These are phyloP conservation scores for Cariama cristata DNA, from an alignment of 2,113 vertebrate species.

Conservation along the genomic window DNA sequence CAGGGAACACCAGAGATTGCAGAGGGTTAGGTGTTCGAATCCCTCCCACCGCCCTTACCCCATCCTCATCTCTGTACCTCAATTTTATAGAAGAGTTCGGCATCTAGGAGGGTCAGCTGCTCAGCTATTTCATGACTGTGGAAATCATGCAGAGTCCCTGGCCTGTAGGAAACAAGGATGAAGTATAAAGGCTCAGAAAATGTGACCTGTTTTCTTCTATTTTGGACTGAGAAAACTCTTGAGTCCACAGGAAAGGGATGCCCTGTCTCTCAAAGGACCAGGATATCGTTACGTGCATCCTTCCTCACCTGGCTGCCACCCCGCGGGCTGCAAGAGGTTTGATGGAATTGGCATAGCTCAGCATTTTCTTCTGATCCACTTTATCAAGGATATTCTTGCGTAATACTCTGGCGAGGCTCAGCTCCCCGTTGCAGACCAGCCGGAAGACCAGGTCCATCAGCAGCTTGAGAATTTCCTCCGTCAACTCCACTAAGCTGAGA, in stretches of 20 bases:
- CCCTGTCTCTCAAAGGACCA: not conserved
- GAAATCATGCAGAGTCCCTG: constrained; percentile 96
- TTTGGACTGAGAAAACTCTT: not conserved
- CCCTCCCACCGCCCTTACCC: not conserved
- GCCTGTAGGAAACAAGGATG: constrained; percentile 75
- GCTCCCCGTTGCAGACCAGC: constrained; percentile 93
- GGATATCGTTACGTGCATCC: accelerated
- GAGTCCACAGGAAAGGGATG: not conserved
- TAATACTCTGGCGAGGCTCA: constrained; percentile 94
- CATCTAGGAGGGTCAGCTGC: constrained; percentile 96
- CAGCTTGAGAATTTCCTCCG: constrained; percentile 94
- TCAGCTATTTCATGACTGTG: constrained; percentile 97
- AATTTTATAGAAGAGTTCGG: constrained; percentile 98
- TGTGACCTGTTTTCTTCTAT: not conserved
- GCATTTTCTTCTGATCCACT: constrained; percentile 93
- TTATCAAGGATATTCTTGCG: constrained; percentile 98
- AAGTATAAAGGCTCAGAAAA: not conserved
- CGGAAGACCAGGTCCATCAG: constrained; percentile 97
- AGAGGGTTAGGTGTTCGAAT: not conserved
- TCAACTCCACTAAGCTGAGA: constrained; percentile 91
- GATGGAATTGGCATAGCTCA: constrained; percentile 88
- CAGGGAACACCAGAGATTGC: not conserved
- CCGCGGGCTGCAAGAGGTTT: constrained; percentile 92
- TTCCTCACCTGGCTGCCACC: constrained; percentile 91
- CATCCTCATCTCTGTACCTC: constrained; percentile 77